Evolutionary conservation across 2,888 invertebrate species (phyloP), one percentile per base, ranked within the genome.

Genomic region (Embidobia sp.): DNA sequence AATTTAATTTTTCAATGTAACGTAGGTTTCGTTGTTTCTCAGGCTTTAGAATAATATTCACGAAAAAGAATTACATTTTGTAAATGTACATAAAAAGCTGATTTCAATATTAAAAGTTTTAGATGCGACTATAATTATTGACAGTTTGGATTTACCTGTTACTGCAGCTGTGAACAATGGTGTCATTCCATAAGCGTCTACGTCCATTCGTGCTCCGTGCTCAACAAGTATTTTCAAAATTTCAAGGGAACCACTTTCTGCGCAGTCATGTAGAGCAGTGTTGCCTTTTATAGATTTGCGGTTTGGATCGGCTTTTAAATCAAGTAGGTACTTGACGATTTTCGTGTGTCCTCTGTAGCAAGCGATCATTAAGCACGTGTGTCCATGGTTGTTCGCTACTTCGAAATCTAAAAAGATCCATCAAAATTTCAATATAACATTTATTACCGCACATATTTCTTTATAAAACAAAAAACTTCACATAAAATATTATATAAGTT

Each of bases 321-420:
- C 93, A 6, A 98, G 92, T 61, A 98, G 92, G 91, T 95, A 98
- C 86, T 95, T 95, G 55, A 97, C 97, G 87, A 98, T 98, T 86
- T 94, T 93, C 81, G 94, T 93, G 90, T 98, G 98, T 59, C 97
- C 97, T 90, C 98, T 97, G 91, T 97, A 98, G 90, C 98, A 98
- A 44, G 98, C 97, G 77, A 99, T 99, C 98, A 99, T 99, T 26
- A 99, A 92, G 87, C 98, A 98, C 8, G 98, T 98, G 91, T 99
- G 98, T 0, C 97, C 97, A 89, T 97, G 97, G 77, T 97, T 93
- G 89, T 99, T 99, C 15, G 98, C 97, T 87, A 98, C 95, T 91
- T 98, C 98, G 88, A 98, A 95, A 90, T 98, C 97, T 93, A 13
- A 5, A 53, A 70, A 44, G 22, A 6, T 6, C n/a, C 2, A n/a